Evolutionary conservation across 1,140 invertebrate species (phyloP), one percentile per base, ranked within the genome.

Genomic region (Formica selysi): DNA sequence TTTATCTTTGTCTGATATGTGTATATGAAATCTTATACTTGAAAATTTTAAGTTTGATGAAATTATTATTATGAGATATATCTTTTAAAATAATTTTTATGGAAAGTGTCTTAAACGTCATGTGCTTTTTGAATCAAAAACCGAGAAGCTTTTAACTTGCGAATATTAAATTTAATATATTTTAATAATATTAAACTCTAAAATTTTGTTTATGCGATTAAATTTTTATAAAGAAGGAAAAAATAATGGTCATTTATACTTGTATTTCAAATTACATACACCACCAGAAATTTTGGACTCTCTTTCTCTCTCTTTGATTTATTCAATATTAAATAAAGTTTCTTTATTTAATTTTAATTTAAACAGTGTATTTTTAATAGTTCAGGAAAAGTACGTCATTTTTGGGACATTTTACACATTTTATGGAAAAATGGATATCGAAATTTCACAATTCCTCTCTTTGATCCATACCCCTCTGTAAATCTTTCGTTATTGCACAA

Each of bases 401-500:
- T 81, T 61, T 74, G 29, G 26, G 79, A 74, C 38, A 36, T 61
- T 74, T 73, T 73, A 70, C 13, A 29, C 0, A 48, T 48, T 48
- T 51, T 26, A 73, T 44, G 29, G 13, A 83, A 80, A 71, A 44
- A 26, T 51, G 19, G 8, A 71, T 73, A 61, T 61, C 38, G n/a
- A 83, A 74, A 44, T 51, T 19, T 10, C 68, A 81, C 73, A 61
- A n/a, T 61, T 61, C 19, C 32, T 73, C 22, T 74, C 5, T 74
- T 74, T 74, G 54, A 83, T 32, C 36, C 83, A 73, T 87, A 54
- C 79, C 65, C 76, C 61, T 86, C 61, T 89, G 67, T 84, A 74
- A 57, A 59, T 76, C 48, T 86, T 70, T 81, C 65, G 62, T 80
- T 76, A 62, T 74, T 74, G 65, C 57, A 90, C 89, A 90, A 89